Base-by-base conservation (phyloP, 2,113 vertebrate species). In the Peromyscus leucopus region DNA sequence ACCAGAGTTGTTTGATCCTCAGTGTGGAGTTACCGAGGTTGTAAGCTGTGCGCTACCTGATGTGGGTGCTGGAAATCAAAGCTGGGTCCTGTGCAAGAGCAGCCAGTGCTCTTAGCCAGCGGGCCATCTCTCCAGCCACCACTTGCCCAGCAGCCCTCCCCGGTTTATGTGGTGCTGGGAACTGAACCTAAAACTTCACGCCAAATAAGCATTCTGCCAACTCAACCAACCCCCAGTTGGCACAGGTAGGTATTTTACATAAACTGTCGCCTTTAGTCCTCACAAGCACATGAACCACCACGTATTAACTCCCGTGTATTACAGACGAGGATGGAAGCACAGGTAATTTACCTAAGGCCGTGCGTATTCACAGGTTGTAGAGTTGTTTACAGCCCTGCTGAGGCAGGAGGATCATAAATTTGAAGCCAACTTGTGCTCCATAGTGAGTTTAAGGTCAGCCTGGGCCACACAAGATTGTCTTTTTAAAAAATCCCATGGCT, bases 311-410 rank as follows among this genome's bases (percentile, higher is more conserved):
- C 15, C 67, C 72, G 71, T 76, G 21, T 61, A 21, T 90, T 93
- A 89, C 28, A 90, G 24, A 61, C 63, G 61, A 91, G 92, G 92
- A 94, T 39, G n/a, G 88, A 95, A 79, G 36, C 69, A 97, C 83
- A 90, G 55, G 17, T 89, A 36, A 90, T 65, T 90, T 94, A 83
- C 55, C 42, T 79, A 90, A 33, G 90, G 28, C 4, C 26, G 57
- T 46, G 48, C 1, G 42, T 67, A 36, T 87, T 89, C 65, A 22
- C 48, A 94, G 78, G 51, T 88, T 92, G 21, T 82, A 75, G 61
- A 94, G 4, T 31, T 96, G 2, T 61, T 97, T 33, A 9, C 46
- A 86, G 28, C 15, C 48, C 19, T 87, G 61, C 42, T 65, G 83
- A 46, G 17, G 28, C 63, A 87, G 84, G 67, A 88, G 67, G 33